phyloP scores from a whole-genome alignment of 2,797 vertebrate genomes.

The Chaunax sp. region DNA sequence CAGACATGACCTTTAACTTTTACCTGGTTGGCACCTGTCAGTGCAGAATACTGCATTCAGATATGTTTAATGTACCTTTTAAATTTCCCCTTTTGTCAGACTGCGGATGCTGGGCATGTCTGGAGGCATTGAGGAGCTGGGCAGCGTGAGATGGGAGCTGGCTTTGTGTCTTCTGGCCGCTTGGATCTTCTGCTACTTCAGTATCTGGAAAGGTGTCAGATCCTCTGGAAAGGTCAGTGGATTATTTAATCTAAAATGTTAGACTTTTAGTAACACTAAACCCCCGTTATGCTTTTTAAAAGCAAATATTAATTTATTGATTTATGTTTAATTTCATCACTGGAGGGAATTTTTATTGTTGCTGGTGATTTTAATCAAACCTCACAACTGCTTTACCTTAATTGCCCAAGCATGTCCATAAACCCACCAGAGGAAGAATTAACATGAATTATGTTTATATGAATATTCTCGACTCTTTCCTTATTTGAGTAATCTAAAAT shows the following conservation, averaged over 20 bases:
- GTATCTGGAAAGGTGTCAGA: slow-evolving; percentile 71
- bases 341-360: too few relatives aligned
- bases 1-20: background rate
- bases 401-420: too few relatives aligned
- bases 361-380: too few relatives aligned
- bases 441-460: too few relatives aligned
- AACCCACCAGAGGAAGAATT: too few relatives aligned
- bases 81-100: slow-evolving; percentile 21
- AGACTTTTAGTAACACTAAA: background rate
- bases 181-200: slow-evolving; percentile 71
- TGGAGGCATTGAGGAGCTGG: slow-evolving; percentile 68
- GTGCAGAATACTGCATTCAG: background rate
- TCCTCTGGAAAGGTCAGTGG: slow-evolving; percentile 67
- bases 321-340: too few relatives aligned
- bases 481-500: too few relatives aligned
- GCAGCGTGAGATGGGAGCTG: slow-evolving; percentile 66
- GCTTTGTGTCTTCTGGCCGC: slow-evolving; percentile 59
- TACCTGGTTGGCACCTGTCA: too few relatives aligned
- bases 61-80: background rate
- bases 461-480: too few relatives aligned
- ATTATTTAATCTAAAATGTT: background rate
- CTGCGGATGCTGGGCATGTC: slow-evolving; percentile 58
- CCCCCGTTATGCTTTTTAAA: too few relatives aligned
- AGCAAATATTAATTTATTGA: too few relatives aligned
- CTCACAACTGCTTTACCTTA: too few relatives aligned